Evolutionary conservation across 2,113 vertebrate genomes (phyloP), one percentile per base, ranked within the genome.

Genomic region (Mesitornis unicolor): DNA sequence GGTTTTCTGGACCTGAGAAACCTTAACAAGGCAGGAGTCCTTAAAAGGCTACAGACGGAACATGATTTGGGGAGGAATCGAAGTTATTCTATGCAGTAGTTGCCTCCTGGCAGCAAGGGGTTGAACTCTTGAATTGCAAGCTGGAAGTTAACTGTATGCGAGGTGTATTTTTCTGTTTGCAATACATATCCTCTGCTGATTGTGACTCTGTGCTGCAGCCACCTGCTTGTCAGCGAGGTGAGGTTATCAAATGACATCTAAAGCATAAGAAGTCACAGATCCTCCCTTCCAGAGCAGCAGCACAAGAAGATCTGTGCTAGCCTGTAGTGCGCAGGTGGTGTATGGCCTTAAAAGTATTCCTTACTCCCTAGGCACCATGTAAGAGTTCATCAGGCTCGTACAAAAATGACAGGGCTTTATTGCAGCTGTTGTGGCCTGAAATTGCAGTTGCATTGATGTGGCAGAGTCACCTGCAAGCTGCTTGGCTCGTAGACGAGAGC

Each of bases 401-500:
- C 57, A 91, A 69, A 88, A 93, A 40, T 63, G 79, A 64, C 48
- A 35, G 68, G 57, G 94, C 95, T 93, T 90, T 40, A 79, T 10
- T 16, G 82, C 98, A 98, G 95, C 97, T 98, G 88, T 74, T 94
- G 47, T 40, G 56, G 90, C 91, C 91, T 40, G 86, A 96, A 90
- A 96, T 97, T 89, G 77, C 59, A 77, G 69, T 68, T 89, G 36
- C 95, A 98, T 97, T 97, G 97, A 96, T 97, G 93, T 97, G 50
- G 57, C 67, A 68, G 65, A 73, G 92, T 96, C 96, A 95, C 88
- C 90, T 96, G 92, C 96, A 97, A 96, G 96, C 97, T 97, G 97
- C 94, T 94, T 38, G 28, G 59, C 81, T 94, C 40, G 86, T 98
- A 97, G 95, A 96, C 20, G 3, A 51, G 92, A 87, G 94, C 96